These are phyloP conservation scores for Diorhabda sublineata DNA, from an alignment of 1,140 invertebrate species.

Conservation along the genomic window DNA sequence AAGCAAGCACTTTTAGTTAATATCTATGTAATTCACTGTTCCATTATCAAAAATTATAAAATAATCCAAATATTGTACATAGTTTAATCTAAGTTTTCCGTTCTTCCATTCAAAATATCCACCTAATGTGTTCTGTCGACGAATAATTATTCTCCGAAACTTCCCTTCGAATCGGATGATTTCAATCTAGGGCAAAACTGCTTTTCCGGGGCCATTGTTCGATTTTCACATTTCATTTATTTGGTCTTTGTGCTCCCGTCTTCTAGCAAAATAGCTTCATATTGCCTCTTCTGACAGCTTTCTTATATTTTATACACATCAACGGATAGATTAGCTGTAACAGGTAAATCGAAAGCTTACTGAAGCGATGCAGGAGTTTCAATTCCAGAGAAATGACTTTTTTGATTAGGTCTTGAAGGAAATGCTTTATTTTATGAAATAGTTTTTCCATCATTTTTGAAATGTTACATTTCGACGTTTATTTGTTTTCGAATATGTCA, in stretches of 20 bases:
- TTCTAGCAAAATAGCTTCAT: constrained; percentile 11
- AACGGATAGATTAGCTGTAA: constrained; percentile 14
- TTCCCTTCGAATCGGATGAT: constrained; percentile 11
- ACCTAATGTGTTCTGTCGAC: no score
- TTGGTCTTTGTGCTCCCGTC: constrained; percentile 15
- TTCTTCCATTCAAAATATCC: no score
- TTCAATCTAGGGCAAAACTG: constrained; percentile 11
- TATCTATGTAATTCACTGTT: no score
- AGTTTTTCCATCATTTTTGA: not conserved
- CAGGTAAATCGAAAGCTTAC: constrained; percentile 13
- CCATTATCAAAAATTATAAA: no score
- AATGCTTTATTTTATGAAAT: not conserved
- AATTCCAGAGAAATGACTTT: constrained; percentile 1
- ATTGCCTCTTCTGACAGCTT: constrained; percentile 18
- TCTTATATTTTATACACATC: constrained; percentile 17
- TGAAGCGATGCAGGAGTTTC: not conserved
- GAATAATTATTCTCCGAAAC: no score
- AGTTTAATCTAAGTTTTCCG: no score
- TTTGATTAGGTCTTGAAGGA: not conserved
- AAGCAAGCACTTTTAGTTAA: no score
- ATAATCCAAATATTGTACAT: no score
- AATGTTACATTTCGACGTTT: no score
- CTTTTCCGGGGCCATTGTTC: constrained; percentile 16
- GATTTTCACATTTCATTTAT: constrained; percentile 20
- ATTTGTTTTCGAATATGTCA: no score